phyloP scores from a whole-genome alignment of 2,888 invertebrate species.

The Apamea epomidion region DNA sequence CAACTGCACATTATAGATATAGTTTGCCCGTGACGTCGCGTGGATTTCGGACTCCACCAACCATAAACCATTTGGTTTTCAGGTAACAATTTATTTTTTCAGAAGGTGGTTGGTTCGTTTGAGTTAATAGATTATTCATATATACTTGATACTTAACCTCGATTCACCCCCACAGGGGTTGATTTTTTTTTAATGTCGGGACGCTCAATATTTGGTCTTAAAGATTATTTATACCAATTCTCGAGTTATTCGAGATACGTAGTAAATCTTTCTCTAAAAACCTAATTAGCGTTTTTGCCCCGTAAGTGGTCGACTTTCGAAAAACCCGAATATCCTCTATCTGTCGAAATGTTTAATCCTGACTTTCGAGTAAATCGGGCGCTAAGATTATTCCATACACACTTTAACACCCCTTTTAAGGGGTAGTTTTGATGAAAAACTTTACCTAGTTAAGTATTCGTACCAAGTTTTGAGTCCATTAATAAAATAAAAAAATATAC shows the following conservation, averaged over 20 bases:
- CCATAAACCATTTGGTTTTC: too few species aligned
- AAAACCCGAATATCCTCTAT: background rate
- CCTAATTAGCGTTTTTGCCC: background rate
- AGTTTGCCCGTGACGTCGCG: background rate
- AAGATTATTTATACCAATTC: background rate
- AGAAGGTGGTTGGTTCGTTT: background rate
- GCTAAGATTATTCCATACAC: background rate
- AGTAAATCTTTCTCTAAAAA: background rate
- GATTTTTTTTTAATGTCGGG: background rate
- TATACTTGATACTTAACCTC: background rate
- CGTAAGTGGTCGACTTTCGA: background rate
- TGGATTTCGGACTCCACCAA: background rate
- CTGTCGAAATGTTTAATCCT: background rate
- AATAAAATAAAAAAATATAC: too few species aligned
- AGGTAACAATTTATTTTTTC: background rate
- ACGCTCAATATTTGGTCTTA: background rate
- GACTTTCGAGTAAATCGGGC: background rate
- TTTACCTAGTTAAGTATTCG: too few species aligned
- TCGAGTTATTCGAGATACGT: background rate
- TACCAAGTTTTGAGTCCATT: too few species aligned
- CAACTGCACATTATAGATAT: background rate
- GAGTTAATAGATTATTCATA: background rate
- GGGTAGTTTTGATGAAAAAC: too few species aligned
- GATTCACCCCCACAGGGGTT: background rate
- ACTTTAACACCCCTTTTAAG: background rate